Evolutionary conservation across 2,888 invertebrate genomes (phyloP), one percentile per base, ranked within the genome.

Genomic region (Portevinia maculata): DNA sequence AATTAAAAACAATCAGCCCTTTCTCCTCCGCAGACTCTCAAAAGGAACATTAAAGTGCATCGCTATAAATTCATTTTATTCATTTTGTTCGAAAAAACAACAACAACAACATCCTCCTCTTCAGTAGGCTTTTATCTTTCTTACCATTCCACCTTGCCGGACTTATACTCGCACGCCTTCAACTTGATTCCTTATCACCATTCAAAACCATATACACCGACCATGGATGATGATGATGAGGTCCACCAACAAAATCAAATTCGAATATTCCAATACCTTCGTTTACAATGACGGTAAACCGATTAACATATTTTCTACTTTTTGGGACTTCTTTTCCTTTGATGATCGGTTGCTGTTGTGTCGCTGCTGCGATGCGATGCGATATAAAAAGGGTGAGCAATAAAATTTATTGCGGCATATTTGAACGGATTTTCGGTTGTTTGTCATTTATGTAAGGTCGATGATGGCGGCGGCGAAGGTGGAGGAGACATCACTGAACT

Each of bases 261-360:
- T 60, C 32, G 59, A 32, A 41, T 59, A 67, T 65, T 60, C 46
- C 41, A 24, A 24, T 15, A 39, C 15, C 39, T 15, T 9, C 9
- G 8, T 8, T 2, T 64, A 67, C 75, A 79, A 79, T 74, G 74
- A 74, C 57, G 41, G 70, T 78, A 83, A 73, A 71, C 71, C 83
- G 83, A 83, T 83, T 83, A 78, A 83, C 83, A 83, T 83, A 83
- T 83, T 78, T 83, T 83, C 71, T 78, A 78, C 67, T 76, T 78
- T 83, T 73, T 19, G 70, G 30, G 62, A 50, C 48, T 50, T 30
- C 37, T 65, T 37, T 52, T 44, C 11, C 21, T 32, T 41, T 13
- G 46, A n/a, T 11, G 15, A 7, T 13, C 15, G 15, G 7, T 64
- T 46, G n/a, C 17, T 48, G 11, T 9, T 44, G 34, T 15, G 4